phyloP scores from a whole-genome alignment of 2,888 invertebrate genomes.

The Brenthis ino region DNA sequence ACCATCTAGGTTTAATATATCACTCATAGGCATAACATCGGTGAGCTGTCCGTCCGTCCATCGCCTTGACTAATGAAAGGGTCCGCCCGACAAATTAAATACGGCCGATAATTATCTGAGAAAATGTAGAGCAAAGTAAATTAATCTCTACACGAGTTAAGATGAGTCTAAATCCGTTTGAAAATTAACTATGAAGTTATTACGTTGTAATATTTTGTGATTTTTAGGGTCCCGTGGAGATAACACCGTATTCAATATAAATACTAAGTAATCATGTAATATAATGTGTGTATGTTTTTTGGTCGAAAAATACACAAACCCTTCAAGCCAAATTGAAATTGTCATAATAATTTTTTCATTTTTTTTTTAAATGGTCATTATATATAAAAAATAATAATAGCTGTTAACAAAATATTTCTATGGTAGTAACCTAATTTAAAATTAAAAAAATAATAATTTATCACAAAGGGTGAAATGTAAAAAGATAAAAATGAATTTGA shows the following conservation, averaged over 20 bases:
- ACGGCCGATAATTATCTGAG: slow-evolving; percentile 57
- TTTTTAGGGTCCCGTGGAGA: slow-evolving; percentile 3
- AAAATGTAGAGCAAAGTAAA: slow-evolving; percentile 20
- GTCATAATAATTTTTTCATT: too few relatives aligned
- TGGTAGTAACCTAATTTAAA: too few relatives aligned
- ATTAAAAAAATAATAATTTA: too few relatives aligned
- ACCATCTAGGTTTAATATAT: slow-evolving; percentile 61
- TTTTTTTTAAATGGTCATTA: too few relatives aligned
- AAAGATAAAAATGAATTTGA: neutral
- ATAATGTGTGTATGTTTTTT: too few relatives aligned
- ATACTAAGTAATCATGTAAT: too few relatives aligned
- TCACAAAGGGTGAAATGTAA: too few relatives aligned
- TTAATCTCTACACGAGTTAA: slow-evolving; percentile 30
- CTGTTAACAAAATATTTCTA: too few relatives aligned
- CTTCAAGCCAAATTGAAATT: too few relatives aligned
- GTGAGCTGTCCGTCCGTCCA: slow-evolving; percentile 50
- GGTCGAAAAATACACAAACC: too few relatives aligned
- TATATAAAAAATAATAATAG: too few relatives aligned
- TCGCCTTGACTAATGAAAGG: slow-evolving; percentile 59
- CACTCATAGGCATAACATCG: slow-evolving; percentile 56
- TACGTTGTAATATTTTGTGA: slow-evolving; percentile 33
- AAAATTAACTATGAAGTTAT: slow-evolving; percentile 30
- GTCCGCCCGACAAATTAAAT: slow-evolving; percentile 54
- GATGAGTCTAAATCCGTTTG: slow-evolving; percentile 36
- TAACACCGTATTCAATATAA: too few relatives aligned